Evolutionary conservation across 2,888 invertebrate species (phyloP), one percentile per base, ranked within the genome.

Genomic region (Drosophila austrosaltans): DNA sequence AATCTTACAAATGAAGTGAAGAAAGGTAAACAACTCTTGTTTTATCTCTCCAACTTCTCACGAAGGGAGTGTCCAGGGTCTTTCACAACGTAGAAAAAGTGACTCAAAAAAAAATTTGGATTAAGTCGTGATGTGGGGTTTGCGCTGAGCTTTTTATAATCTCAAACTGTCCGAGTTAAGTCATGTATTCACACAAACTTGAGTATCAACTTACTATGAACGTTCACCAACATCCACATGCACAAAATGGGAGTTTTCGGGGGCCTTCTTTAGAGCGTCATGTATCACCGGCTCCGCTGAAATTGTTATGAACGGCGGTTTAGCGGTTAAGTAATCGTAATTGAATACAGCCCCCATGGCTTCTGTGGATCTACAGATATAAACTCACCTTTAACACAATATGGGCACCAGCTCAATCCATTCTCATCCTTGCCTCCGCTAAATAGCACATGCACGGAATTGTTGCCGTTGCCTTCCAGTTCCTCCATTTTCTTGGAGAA

Each of bases 321-420:
- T 57, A 48, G 56, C 39, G 58, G 48, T 69, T 56, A 32, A 39
- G 42, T 63, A 63, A 44, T 30, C 57, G 53, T 63, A 77, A 64
- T 67, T 58, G n/a, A 56, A 74, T 40, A 44, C 56, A 22, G 1
- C 12, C 40, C 72, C 69, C 67, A 61, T 66, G 20, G 64, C 66
- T 22, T 53, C 48, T 39, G 42, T 28, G 28, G 42, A 4, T 1
- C 3, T 6, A 20, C 22, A 48, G 48, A 8, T 10, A 42, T 42
- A 48, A 4, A 81, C 91, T 93, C 94, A 97, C 97, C 97, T 93
- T 94, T 94, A 12, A 96, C 95, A 92, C 98, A 98, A 91, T 98
- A 98, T 0, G 96, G 95, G 89, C 98, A 98, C 98, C 98, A 98
- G 91, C 97, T 98, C 65, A 94, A 92, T 0, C 97, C 97, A 79